Conservation (phyloP, 2,113 vertebrate species). For the Rhabdornis inornatus region DNA sequence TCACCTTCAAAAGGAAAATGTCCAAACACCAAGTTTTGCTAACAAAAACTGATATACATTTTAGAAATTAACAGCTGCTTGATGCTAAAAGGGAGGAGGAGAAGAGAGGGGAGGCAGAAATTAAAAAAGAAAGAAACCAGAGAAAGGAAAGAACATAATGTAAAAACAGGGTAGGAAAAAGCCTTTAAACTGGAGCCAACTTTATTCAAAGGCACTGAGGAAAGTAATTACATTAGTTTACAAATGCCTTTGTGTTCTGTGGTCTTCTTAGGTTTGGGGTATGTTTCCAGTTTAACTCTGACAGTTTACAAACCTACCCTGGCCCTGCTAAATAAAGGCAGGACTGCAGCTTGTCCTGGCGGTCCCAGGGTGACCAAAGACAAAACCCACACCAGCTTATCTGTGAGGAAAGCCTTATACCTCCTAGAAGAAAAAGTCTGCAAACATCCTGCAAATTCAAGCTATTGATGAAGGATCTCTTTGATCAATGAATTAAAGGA, state of each 20-base stretch:
- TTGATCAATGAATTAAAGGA: conserved; percentile 25
- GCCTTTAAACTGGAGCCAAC: conserved; percentile 61
- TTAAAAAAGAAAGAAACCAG: conserved; percentile 3
- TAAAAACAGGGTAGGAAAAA: conserved; percentile 44
- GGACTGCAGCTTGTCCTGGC: not conserved
- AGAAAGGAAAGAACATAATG: conserved; percentile 36
- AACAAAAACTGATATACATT: not conserved
- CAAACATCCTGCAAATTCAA: not conserved
- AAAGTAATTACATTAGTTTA: conserved; percentile 54
- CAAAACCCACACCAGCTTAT: not conserved
- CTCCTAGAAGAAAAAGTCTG: not conserved
- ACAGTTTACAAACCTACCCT: conserved; percentile 25
- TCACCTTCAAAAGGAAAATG: not conserved
- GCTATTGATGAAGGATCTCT: not conserved
- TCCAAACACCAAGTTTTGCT: not conserved
- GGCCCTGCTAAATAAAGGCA: not conserved
- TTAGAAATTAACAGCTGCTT: not conserved
- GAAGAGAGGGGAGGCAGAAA: not conserved
- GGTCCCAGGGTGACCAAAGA: not conserved
- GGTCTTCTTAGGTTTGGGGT: conserved; percentile 30
- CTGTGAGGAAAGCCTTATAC: not conserved
- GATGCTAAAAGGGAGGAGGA: not conserved
- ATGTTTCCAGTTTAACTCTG: conserved; percentile 29
- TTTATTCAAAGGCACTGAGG: conserved; percentile 55
- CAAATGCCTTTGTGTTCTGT: conserved; percentile 41